These are phyloP conservation scores for Thripadectes ignobilis DNA, from an alignment of 2,797 vertebrate genomes.

Conservation along the genomic window DNA sequence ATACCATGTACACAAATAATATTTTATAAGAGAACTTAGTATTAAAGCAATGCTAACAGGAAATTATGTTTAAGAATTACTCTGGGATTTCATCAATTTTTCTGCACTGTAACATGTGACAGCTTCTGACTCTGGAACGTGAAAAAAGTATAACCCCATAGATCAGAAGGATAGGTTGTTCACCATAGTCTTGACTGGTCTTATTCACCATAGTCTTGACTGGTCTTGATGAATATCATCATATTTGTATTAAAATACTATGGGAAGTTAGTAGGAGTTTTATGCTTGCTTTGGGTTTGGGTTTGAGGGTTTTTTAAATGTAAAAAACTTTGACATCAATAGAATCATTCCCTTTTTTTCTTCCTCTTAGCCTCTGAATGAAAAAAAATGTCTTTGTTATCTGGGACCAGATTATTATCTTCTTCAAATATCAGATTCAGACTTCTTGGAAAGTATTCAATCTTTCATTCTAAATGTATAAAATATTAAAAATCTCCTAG, in stretches of 20 bases:
- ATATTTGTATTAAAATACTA: background rate
- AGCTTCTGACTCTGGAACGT: background rate
- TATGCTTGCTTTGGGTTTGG: background rate
- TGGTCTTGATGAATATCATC: background rate
- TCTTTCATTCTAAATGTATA: background rate
- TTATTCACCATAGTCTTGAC: background rate
- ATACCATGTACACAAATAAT: background rate
- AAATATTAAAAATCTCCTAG: background rate
- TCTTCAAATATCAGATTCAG: background rate
- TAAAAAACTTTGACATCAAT: background rate
- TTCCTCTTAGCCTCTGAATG: background rate
- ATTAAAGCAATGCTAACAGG: background rate
- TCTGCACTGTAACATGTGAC: background rate
- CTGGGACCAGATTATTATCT: background rate
- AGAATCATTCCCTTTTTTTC: background rate
- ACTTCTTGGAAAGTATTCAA: background rate
- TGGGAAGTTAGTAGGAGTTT: background rate
- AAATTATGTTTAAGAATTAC: background rate
- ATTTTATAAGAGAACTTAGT: background rate
- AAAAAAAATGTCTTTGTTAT: background rate
- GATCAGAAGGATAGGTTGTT: background rate
- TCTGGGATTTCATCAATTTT: background rate
- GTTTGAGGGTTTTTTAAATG: background rate
- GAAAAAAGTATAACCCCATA: background rate
- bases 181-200: background rate